A percentile compares a stretch with the other conserved stretches of the same genome.
These are phyloP conservation scores for Urocynchramus pylzowi DNA, from an alignment of 2,113 vertebrate genomes.

Conservation along the genomic window DNA sequence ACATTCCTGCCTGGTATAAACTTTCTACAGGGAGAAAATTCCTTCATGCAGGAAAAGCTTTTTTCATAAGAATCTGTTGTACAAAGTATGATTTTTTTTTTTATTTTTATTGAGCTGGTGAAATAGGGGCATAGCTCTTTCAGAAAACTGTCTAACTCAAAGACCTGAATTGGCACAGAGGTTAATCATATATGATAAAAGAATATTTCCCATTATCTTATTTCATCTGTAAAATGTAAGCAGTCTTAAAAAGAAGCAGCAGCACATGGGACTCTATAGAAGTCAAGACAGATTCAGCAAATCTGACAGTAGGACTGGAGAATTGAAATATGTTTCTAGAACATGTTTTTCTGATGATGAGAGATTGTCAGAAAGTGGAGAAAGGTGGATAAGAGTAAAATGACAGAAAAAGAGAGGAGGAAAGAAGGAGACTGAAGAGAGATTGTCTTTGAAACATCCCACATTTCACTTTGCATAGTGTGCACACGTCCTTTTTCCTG, in stretches of 20 bases:
- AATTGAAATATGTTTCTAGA: not conserved
- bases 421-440: not conserved
- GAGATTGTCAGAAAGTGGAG: not conserved
- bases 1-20: not conserved
- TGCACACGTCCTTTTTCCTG: not conserved
- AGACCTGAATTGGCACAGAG: not conserved
- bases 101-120: rapidly evolving
- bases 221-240: not conserved
- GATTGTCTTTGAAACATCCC: not conserved
- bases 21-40: not conserved
- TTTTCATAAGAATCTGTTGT: not conserved
- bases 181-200: not conserved
- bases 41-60: not conserved
- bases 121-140: not conserved
- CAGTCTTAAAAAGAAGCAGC: not conserved
- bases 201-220: not conserved
- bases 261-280: not conserved
- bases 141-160: not conserved
- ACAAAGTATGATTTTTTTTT: not conserved
- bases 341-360: not conserved
- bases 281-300: not conserved
- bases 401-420: not conserved
- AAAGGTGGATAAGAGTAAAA: not conserved
- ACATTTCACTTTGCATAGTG: not conserved
- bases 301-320: not conserved